These are phyloP conservation scores for Calliopum simillimum DNA, from an alignment of 2,888 invertebrate species.

Conservation along the genomic window DNA sequence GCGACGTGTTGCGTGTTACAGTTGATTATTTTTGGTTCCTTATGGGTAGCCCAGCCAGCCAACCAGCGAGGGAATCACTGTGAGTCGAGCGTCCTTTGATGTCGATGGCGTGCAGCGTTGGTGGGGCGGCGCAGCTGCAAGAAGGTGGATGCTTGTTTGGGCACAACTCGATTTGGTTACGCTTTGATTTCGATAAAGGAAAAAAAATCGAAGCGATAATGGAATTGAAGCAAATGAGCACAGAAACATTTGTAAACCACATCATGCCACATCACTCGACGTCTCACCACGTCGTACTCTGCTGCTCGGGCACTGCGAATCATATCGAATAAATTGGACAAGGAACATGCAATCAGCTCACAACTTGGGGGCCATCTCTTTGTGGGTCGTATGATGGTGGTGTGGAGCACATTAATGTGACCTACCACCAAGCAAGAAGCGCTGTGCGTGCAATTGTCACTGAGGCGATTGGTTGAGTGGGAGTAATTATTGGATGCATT, in stretches of 20 bases:
- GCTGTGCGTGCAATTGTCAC: too few species aligned
- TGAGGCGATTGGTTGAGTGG: constrained; percentile 3
- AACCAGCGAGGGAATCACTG: constrained; percentile 6
- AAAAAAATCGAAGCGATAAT: constrained; percentile 67
- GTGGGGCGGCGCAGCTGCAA: constrained; percentile 37
- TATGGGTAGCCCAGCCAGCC: constrained; percentile 26
- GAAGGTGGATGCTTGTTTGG: not conserved
- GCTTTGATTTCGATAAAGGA: constrained; percentile 62
- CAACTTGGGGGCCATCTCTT: too few species aligned
- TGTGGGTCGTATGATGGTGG: too few species aligned
- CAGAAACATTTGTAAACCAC: constrained; percentile 56
- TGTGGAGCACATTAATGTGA: too few species aligned
- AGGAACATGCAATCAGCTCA: not conserved
- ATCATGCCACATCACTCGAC: not conserved
- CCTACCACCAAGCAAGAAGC: too few species aligned
- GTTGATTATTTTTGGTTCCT: constrained; percentile 21
- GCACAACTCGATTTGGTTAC: constrained; percentile 23
- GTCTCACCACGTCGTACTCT: not conserved
- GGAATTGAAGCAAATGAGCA: constrained; percentile 66
- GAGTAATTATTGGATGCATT: constrained; percentile 14
- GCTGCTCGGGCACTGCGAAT: not conserved
- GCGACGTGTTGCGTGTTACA: constrained; percentile 34
- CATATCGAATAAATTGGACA: not conserved
- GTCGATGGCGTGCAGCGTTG: constrained; percentile 54
- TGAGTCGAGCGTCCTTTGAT: constrained; percentile 60